Evolutionary conservation across 2,113 vertebrate species (phyloP).

Genomic region (Nipponia nippon): DNA sequence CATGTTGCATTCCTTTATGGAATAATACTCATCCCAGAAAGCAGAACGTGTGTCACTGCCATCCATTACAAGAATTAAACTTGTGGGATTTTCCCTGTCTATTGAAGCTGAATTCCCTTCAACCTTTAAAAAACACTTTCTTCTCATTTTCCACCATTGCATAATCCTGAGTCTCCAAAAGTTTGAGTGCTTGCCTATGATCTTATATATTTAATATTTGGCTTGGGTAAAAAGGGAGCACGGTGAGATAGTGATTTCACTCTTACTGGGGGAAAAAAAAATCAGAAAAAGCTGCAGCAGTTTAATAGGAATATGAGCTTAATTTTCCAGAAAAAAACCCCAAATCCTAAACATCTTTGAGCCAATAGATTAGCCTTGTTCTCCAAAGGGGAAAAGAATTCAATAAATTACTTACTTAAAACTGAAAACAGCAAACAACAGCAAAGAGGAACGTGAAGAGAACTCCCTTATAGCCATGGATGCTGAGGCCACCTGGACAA

Average conservation of each 20-base stretch:
- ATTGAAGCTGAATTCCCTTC: background rate
- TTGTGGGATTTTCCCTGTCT: background rate
- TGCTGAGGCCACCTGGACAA: background rate
- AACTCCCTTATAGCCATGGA: background rate
- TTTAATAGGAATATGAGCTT: background rate
- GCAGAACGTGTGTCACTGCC: background rate
- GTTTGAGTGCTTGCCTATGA: background rate
- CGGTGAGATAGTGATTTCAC: background rate
- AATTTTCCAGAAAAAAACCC: background rate
- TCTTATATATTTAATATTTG: background rate
- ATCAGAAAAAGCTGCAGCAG: background rate
- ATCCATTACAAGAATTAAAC: conserved; percentile 19
- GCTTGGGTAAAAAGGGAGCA: background rate
- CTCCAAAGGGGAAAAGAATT: background rate
- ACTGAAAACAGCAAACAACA: background rate
- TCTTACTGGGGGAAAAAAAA: background rate
- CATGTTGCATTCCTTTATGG: conserved; percentile 51
- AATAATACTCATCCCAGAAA: conserved; percentile 36
- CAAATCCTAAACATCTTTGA: background rate
- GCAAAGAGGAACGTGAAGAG: background rate
- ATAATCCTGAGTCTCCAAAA: background rate
- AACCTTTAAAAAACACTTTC: background rate
- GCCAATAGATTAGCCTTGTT: background rate
- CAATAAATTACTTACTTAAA: background rate
- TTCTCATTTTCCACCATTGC: background rate